Base-by-base conservation (phyloP, 2,113 vertebrate genomes). In the Pituophis catenifer region DNA sequence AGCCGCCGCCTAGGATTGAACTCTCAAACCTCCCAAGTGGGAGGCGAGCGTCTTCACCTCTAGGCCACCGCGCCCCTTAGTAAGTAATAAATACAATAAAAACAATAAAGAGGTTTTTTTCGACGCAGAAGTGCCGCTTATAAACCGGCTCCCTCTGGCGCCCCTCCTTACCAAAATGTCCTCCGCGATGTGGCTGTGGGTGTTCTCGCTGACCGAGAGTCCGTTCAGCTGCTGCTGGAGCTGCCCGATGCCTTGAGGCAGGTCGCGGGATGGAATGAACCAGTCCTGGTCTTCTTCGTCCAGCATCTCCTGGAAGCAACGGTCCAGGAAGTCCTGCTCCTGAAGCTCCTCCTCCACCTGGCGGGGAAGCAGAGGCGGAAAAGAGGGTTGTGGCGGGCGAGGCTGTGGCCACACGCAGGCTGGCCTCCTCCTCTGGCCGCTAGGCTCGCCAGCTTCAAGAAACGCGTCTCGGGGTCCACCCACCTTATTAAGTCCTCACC, bases 271-370 rank as follows among this genome's bases (percentile, higher is more conserved):
- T 0, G 99, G 99, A 94, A 99, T 99, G 97, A 99, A 99, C 99
- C 99, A 99, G 90, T 99, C 99, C 97, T 98, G 98, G 94, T 99
- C 99, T 93, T 99, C 99, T 92, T 99, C 99, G 87, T 99, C 99
- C 96, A 99, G 97, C 99, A 99, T 99, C 97, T 99, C 99, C 97
- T 99, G 99, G 98, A 99, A 99, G 97, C 99, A 99, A 88, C 99
- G 99, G 94, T 99, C 99, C 13, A 99, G 97, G 95, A 99, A 99
- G 90, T 99, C 99, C 97, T 99, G 99, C 96, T 99, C 99, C 97
- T 99, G 97, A 55, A 99, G 98, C 96, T 99, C 99, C 96, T 99
- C 99, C 91, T 99, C 99, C 96, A 99, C 99, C 99, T 99, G 97
- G 58, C 33, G 93, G 13, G 12, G 11, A 48, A 93, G 1, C n/a